phyloP scores from a whole-genome alignment of 2,113 vertebrate genomes.

The Lethenteron camtschaticum region DNA sequence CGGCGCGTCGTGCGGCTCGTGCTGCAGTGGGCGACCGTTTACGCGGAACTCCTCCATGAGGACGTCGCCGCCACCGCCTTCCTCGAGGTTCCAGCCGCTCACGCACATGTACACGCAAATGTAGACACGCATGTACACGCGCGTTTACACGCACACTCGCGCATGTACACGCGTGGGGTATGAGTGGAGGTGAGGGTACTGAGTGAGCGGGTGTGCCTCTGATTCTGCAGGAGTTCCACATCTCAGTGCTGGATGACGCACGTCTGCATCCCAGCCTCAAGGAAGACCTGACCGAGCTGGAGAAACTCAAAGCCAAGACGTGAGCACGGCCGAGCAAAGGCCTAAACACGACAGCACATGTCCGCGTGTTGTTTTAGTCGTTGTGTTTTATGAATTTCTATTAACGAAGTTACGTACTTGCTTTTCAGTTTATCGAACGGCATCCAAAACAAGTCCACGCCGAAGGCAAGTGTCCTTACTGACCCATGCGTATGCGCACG shows the following conservation, averaged over 20 bases:
- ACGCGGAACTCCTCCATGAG: conserved; percentile 56
- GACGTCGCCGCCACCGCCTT: conserved; percentile 54
- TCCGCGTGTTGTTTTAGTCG: not conserved
- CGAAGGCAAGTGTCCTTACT: too few relatives aligned
- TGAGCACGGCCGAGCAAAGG: conserved; percentile 23
- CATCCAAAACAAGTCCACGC: too few relatives aligned
- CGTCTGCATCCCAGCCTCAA: conserved; percentile 44
- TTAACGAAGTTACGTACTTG: conserved; percentile 7
- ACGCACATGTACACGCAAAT: too few relatives aligned
- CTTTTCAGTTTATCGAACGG: not conserved
- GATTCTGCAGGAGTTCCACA: conserved; percentile 57
- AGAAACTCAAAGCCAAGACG: conserved; percentile 60
- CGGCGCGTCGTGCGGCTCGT: conserved; percentile 63
- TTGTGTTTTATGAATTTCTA: not conserved
- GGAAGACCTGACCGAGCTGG: conserved; percentile 60
- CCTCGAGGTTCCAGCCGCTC: conserved; percentile 37
- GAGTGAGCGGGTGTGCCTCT: conserved; percentile 11
- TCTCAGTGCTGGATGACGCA: conserved; percentile 62
- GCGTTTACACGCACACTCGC: too few relatives aligned
- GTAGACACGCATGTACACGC: too few relatives aligned
- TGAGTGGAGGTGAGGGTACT: too few relatives aligned
- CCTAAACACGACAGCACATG: not conserved
- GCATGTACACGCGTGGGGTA: too few relatives aligned
- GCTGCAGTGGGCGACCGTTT: conserved; percentile 49
- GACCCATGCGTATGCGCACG: too few relatives aligned